Percentiles rank a stretch among this genome's conserved stretches.
Conservation (phyloP, 2,888 invertebrate species). For the Troides aeacus region DNA sequence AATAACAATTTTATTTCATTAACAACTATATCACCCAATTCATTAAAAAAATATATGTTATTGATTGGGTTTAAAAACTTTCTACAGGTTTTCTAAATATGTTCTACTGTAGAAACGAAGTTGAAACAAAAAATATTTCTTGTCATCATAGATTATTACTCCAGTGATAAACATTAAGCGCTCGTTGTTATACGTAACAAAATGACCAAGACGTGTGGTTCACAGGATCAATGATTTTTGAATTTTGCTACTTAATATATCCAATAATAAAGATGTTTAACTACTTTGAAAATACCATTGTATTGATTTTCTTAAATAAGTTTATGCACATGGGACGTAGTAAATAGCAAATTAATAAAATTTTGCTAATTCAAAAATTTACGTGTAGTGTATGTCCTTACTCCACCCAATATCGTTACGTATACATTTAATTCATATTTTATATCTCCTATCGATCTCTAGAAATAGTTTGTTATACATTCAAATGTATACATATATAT, state of each 20-base stretch:
- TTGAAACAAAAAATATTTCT: no score
- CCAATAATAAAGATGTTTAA: background rate
- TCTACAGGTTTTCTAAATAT: no score
- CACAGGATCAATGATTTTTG: no score
- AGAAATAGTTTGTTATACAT: conserved; percentile 1
- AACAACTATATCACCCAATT: no score
- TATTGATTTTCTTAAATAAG: background rate
- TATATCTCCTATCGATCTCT: background rate
- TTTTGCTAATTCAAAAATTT: background rate
- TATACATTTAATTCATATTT: background rate
- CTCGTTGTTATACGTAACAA: no score
- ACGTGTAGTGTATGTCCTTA: background rate
- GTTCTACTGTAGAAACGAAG: no score
- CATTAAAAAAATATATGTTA: no score
- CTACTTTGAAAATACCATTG: background rate
- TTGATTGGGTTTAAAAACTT: no score
- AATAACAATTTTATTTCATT: no score
- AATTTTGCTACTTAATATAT: background rate
- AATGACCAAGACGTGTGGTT: no score
- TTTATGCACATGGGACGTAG: background rate
- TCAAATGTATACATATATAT: background rate
- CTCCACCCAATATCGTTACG: background rate
- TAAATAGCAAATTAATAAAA: background rate
- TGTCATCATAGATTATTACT: no score
- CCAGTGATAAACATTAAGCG: no score